Percentiles rank a stretch among this genome's conserved stretches.
phyloP scores from a whole-genome alignment of 2,113 vertebrate genomes.

The Leucosticte australis region DNA sequence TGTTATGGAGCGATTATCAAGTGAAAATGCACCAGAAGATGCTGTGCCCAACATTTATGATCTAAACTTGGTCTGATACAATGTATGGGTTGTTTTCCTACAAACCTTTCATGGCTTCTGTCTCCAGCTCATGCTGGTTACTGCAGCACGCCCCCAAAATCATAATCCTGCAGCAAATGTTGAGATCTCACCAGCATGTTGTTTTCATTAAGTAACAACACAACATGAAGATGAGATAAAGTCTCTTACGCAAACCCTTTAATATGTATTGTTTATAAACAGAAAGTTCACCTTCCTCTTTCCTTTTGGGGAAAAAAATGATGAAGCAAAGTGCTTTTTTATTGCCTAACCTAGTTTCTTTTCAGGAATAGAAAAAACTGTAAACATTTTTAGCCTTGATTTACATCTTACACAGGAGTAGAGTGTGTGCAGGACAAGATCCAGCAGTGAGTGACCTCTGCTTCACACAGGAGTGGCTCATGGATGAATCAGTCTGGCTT shows the following conservation, averaged over 20 bases:
- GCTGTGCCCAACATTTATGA: accelerated
- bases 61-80: neutral
- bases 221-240: neutral
- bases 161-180: neutral
- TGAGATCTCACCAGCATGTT: neutral
- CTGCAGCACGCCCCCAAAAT: neutral
- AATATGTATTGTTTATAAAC: neutral
- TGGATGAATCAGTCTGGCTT: neutral
- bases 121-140: neutral
- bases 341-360: neutral
- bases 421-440: neutral
- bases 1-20: neutral
- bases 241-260: neutral
- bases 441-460: neutral
- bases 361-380: neutral
- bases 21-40: neutral
- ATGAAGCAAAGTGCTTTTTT: neutral
- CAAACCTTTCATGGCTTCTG: neutral
- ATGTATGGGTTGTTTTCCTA: accelerated
- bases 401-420: neutral
- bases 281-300: neutral
- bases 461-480: neutral
- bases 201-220: neutral
- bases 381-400: neutral
- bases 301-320: neutral